These are phyloP conservation scores for Pelodytes ibericus DNA, from an alignment of 2,797 vertebrate species.

Conservation along the genomic window DNA sequence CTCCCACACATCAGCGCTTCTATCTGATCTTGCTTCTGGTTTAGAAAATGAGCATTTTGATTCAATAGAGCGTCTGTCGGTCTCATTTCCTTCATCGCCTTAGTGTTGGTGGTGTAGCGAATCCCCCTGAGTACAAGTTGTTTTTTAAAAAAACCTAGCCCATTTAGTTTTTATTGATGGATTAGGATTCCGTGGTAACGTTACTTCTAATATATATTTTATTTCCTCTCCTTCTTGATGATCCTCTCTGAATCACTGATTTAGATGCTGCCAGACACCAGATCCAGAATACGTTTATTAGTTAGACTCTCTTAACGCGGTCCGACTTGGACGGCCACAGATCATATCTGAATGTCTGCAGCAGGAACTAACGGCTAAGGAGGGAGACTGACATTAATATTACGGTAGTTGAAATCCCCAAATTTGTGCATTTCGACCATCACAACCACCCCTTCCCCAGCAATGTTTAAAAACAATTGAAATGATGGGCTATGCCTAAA, in stretches of 20 bases:
- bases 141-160: neutral
- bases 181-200: neutral
- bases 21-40: conserved; percentile 19
- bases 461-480: too few species aligned
- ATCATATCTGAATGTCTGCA: too few species aligned
- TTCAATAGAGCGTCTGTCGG: conserved; percentile 4
- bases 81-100: neutral
- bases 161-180: neutral
- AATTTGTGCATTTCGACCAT: too few species aligned
- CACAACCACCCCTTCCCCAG: too few species aligned
- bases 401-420: too few species aligned
- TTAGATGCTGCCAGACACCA: conserved; percentile 14
- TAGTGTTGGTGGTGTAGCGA: neutral
- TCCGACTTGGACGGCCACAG: too few species aligned
- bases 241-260: neutral
- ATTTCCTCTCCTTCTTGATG: neutral
- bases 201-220: neutral
- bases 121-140: too few species aligned
- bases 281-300: conserved; percentile 14
- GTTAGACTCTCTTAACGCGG: conserved; percentile 8
- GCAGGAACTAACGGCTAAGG: too few species aligned
- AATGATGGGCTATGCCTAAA: too few species aligned
- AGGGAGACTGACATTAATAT: too few species aligned
- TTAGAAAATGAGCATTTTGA: conserved; percentile 23
- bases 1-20: conserved; percentile 3